Base-by-base conservation (phyloP, 2,113 vertebrate species). In the Gobiocypris rarus region DNA sequence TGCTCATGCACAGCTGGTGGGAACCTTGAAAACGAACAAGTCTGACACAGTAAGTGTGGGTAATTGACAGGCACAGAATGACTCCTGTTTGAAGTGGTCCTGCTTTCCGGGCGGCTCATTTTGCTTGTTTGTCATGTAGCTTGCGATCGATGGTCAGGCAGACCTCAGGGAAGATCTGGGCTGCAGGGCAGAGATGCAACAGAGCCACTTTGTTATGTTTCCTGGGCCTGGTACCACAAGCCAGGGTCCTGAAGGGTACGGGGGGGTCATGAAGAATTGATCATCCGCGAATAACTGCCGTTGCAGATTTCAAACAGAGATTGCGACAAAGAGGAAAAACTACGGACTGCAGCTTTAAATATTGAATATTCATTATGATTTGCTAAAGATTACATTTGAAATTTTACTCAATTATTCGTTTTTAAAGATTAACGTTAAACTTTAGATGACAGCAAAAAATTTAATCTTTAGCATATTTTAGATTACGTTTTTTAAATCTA, bases 71-170 rank as follows among this genome's bases (percentile, higher is more conserved):
- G 81, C 87, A 80, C 87, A 82, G 89, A 75, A 83, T 22, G 50
- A 82, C 45, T 48, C 28, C 71, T 78, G 78, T 85, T 84, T 87
- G 84, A 90, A 83, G 84, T 83, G 86, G 90, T 78, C 80, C n/a
- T 56, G 73, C 86, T 38, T 65, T 52, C 58, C 13, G 59, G 82
- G 70, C 14, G 9, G 26, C 89, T 86, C 90, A 90, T 88, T 89
- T 89, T 90, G 86, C 54, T 69, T 83, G 81, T 91, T 90, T 88
- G 88, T 92, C 58, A 76, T 89, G 89, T 71, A 80, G 85, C 71
- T 84, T 75, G 54, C 80, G 85, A 92, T 94, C 92, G 90, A 93
- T 94, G 91, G 90, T 88, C 89, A 88, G 87, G 86, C 79, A 79
- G 58, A 59, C 26, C 86, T 87, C 90, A 86, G 82, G 77, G 58